Conservation (phyloP, 2,888 invertebrate species). For the Trichopria drosophilae region DNA sequence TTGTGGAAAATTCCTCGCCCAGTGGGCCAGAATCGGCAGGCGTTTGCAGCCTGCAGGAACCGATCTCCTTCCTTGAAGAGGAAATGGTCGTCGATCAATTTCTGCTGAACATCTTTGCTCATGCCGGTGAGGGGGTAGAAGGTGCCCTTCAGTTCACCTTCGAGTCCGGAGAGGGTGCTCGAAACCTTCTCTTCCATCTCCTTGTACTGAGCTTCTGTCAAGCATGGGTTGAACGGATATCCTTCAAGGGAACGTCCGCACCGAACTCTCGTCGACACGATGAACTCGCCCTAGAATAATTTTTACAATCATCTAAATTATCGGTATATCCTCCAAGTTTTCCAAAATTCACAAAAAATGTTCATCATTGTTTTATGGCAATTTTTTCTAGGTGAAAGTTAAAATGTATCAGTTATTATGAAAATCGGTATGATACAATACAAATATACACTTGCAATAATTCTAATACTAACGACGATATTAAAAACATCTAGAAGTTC, state of each 20-base stretch:
- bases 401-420: too few species aligned
- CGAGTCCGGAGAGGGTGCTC: constrained; percentile 76
- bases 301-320: not conserved
- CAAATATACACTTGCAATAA: too few species aligned
- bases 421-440: too few species aligned
- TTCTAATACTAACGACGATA: too few species aligned
- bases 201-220: constrained; percentile 95
- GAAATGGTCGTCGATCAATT: constrained; percentile 97
- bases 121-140: constrained; percentile 95
- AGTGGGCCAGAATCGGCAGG: constrained; percentile 95
- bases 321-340: constrained; percentile 2
- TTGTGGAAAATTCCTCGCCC: constrained; percentile 98
- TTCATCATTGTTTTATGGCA: too few species aligned
- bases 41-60: constrained; percentile 89
- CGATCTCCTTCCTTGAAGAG: constrained; percentile 96
- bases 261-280: constrained; percentile 94
- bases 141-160: constrained; percentile 89
- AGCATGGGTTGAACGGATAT: constrained; percentile 96
- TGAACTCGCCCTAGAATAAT: constrained; percentile 72
- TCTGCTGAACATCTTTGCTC: constrained; percentile 94
- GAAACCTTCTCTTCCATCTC: constrained; percentile 94
- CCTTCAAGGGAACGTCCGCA: constrained; percentile 94
- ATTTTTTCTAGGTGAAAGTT: too few species aligned
- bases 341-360: not conserved
- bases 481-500: too few species aligned